Base-by-base conservation (phyloP, 2,797 vertebrate species). In the Helostoma temminkii region DNA sequence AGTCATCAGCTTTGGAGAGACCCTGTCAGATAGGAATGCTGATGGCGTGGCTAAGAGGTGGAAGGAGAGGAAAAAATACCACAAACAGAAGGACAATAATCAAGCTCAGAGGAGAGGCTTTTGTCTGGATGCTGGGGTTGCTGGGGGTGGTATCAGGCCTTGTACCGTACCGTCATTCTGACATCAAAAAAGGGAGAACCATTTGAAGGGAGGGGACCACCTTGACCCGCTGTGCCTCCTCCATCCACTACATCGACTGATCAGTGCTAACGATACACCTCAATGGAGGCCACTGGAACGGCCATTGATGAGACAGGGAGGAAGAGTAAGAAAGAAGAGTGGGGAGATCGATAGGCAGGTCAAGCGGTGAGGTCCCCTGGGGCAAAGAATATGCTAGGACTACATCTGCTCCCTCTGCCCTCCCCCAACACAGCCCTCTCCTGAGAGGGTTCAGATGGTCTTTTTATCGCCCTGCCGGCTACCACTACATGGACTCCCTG, bases 401-500 rank as follows among this genome's bases (percentile, higher is more conserved):
- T 86, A 91, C 90, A 91, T 88, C 88, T 90, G 88, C 83, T 88
- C 63, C 79, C 68, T 58, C 71, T 74, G 56, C 74, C 79, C 78
- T 56, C 76, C 66, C 50, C 65, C 71, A 34, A 60, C 73, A 73
- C 42, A 37, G 63, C 60, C 52, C 74, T 84, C 82, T 80, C 85
- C 57, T 69, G 84, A 75, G 89, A 90, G 71, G 83, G 85, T 88
- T 91, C 89, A 89, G 82, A 89, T 89, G 89, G 85, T 85, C 79
- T 92, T 91, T 93, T 92, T 87, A 92, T 90, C 88, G 85, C 80
- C 81, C 81, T 30, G 62, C 69, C 3, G 74, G 88, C 86, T 81
- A 76, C 55, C 18, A 50, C 71, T 87, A 89, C 85, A 90, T 69
- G 76, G 76, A 91, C 86, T 91, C 81, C 74, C 84, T 81, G 62